Evolutionary conservation across 2,113 vertebrate genomes (phyloP).

Genomic region (Micromys minutus): DNA sequence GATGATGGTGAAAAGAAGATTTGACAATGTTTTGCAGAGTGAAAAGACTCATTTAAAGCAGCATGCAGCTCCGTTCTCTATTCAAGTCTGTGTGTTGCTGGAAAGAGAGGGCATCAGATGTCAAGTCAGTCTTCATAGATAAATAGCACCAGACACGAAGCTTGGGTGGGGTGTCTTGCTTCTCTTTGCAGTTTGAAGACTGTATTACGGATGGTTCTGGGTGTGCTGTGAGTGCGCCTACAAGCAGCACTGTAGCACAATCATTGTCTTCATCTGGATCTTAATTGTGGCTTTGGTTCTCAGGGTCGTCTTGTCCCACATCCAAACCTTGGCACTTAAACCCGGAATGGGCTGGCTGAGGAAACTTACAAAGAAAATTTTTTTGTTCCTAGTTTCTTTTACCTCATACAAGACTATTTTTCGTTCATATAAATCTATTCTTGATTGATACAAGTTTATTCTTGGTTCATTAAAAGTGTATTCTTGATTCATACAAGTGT

Average conservation of each 20-base stretch:
- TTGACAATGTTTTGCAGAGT: constrained; percentile 63
- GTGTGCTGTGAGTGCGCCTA: too few relatives aligned
- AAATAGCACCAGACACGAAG: not conserved
- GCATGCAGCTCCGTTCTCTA: rapidly evolving
- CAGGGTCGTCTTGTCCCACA: rapidly evolving
- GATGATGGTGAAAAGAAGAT: constrained; percentile 61
- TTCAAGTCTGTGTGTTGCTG: rapidly evolving
- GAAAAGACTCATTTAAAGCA: not conserved
- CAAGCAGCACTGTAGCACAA: rapidly evolving
- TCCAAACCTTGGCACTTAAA: too few relatives aligned
- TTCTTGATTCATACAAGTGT: not conserved
- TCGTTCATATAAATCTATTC: not conserved
- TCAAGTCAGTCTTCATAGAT: not conserved
- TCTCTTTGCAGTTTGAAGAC: not conserved
- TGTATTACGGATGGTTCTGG: not conserved
- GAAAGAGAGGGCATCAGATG: rapidly evolving
- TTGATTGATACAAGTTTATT: not conserved
- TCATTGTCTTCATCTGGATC: not conserved
- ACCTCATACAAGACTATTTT: not conserved
- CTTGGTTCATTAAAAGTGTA: not conserved
- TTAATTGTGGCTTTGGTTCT: rapidly evolving
- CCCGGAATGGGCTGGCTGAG: rapidly evolving
- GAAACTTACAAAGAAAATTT: rapidly evolving
- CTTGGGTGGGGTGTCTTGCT: rapidly evolving
- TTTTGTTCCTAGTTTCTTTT: not conserved